phyloP scores from a whole-genome alignment of 1,140 invertebrate species.

The Drosophila orena region DNA sequence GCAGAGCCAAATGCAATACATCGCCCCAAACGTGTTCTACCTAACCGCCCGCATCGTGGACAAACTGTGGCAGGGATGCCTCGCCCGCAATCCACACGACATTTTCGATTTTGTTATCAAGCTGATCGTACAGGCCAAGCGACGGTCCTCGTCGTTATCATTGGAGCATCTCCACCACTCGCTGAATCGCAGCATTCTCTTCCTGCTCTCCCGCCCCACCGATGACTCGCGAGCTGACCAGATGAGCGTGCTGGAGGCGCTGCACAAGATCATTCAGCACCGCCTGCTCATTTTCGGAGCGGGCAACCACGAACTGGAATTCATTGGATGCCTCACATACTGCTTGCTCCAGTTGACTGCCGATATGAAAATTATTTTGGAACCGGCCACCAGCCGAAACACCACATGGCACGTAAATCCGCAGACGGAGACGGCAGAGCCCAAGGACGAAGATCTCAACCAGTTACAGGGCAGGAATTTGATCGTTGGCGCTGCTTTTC shows the following conservation, averaged over 20 bases:
- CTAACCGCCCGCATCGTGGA: conserved; percentile 96
- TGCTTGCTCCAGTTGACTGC: conserved; percentile 97
- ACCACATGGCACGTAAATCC: conserved; percentile 96
- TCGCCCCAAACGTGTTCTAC: conserved; percentile 96
- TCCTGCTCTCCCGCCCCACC: conserved; percentile 95
- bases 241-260: conserved; percentile 95
- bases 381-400: conserved; percentile 87
- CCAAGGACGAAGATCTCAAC: conserved; percentile 90
- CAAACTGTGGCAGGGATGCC: conserved; percentile 97
- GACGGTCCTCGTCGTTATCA: conserved; percentile 90
- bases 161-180: conserved; percentile 96
- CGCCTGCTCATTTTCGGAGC: conserved; percentile 95
- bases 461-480: conserved; percentile 93
- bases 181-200: conserved; percentile 97
- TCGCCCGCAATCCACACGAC: conserved; percentile 96
- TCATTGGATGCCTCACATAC: conserved; percentile 97
- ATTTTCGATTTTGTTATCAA: conserved; percentile 98
- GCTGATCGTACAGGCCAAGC: conserved; percentile 94
- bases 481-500: conserved; percentile 94
- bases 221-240: conserved; percentile 95
- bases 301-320: conserved; percentile 97
- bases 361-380: conserved; percentile 94
- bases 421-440: conserved; percentile 88
- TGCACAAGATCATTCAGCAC: conserved; percentile 95
- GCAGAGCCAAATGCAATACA: conserved; percentile 92